A percentile compares a stretch with the other conserved stretches of the same genome.
Conservation (phyloP, 2,888 invertebrate species). For the Margaritifera margaritifera region DNA sequence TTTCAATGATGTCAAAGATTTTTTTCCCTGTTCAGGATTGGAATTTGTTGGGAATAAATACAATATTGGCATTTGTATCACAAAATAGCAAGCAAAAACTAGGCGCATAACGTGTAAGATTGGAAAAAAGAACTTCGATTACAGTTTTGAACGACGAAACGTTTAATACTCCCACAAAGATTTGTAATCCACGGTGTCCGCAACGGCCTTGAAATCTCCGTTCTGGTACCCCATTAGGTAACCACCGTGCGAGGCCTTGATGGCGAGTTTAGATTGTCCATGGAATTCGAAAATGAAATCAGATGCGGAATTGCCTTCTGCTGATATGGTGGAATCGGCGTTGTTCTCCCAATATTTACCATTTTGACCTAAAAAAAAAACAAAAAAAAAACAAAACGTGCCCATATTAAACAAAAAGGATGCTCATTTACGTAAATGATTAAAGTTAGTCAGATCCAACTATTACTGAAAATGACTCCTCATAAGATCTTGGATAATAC, state of each 20-base stretch:
- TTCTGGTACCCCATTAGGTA: constrained; percentile 71
- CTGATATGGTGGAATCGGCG: constrained; percentile 85
- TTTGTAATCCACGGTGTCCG: constrained; percentile 32
- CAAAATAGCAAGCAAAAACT: no score
- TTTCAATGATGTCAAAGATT: no score
- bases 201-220: constrained; percentile 64
- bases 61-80: no score
- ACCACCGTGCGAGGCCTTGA: constrained; percentile 82
- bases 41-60: no score
- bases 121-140: no score
- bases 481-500: no score
- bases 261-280: constrained; percentile 93
- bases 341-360: constrained; percentile 96
- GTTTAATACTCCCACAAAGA: constrained; percentile 58
- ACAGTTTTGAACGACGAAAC: no score
- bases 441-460: no score
- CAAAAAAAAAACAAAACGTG: background rate
- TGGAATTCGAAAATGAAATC: constrained; percentile 94
- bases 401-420: background rate
- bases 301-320: constrained; percentile 87
- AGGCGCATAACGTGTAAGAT: no score
- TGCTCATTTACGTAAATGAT: background rate
- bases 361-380: constrained; percentile 82
- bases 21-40: no score
- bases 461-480: no score